Percentiles rank a stretch among this genome's conserved stretches.
Evolutionary conservation across 1,140 invertebrate genomes (phyloP).

Genomic region (Hetaerina americana): DNA sequence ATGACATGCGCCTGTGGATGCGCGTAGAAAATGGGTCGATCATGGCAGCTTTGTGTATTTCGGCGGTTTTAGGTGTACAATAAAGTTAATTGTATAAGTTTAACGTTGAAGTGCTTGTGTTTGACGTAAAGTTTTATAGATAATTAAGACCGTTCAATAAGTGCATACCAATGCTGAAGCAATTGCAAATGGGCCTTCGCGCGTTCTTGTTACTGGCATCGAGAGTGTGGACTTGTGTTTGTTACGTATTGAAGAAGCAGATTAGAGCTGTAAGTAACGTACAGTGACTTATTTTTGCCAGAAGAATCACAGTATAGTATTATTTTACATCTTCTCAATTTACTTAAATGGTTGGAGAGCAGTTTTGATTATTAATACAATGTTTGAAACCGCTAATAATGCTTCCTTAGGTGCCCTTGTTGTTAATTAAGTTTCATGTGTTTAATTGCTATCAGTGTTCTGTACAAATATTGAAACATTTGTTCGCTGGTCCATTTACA

Average conservation of each 20-base stretch:
- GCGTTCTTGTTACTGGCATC: constrained; percentile 87
- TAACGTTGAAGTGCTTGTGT: constrained; percentile 3
- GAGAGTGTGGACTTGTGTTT: constrained; percentile 95
- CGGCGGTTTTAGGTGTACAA: constrained; percentile 8
- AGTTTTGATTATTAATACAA: neutral
- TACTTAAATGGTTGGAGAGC: neutral
- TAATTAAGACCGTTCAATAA: constrained; percentile 7
- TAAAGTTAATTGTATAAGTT: constrained; percentile 2
- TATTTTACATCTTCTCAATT: neutral
- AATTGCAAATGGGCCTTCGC: constrained; percentile 93
- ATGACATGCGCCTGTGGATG: constrained; percentile 11
- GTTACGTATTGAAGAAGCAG: constrained; percentile 92
- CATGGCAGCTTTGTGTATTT: constrained; percentile 14
- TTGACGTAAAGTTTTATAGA: constrained; percentile 6
- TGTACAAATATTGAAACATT: too few species aligned
- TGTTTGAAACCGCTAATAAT: neutral
- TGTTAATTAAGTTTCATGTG: neutral
- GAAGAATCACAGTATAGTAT: neutral
- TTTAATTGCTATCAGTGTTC: too few species aligned
- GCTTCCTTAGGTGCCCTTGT: neutral
- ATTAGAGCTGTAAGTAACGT: constrained; percentile 77
- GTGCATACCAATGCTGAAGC: constrained; percentile 68
- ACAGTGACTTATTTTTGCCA: constrained; percentile 8
- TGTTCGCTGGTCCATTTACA: too few species aligned
- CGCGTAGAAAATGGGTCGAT: constrained; percentile 15